Evolutionary conservation across 2,888 invertebrate genomes (phyloP).

Genomic region (Diarsia dahlii): DNA sequence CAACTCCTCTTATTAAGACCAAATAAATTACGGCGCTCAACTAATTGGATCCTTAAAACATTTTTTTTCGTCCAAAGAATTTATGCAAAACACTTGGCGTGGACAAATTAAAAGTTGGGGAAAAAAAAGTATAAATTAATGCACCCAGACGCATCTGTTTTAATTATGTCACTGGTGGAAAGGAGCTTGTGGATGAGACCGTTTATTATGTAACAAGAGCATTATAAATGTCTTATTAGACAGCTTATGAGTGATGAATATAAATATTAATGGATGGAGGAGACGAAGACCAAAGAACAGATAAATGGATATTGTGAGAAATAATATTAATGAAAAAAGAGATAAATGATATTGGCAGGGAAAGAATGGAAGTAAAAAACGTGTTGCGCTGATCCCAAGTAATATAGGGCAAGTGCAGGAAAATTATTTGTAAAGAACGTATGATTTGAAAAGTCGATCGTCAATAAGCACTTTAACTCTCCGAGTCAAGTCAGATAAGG

Average conservation of each 20-base stretch:
- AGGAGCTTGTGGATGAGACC: slow-evolving; percentile 70
- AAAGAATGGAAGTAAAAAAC: no score
- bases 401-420: no score
- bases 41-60: slow-evolving; percentile 85
- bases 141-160: slow-evolving; percentile 87
- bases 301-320: no score
- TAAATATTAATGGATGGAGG: no score
- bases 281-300: no score
- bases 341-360: no score
- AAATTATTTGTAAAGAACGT: neutral
- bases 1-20: slow-evolving; percentile 82
- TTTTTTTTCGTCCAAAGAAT: slow-evolving; percentile 82
- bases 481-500: neutral
- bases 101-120: slow-evolving; percentile 88
- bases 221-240: neutral
- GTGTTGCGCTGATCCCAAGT: no score
- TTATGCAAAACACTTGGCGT: slow-evolving; percentile 88
- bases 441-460: neutral
- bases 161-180: slow-evolving; percentile 80
- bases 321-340: no score
- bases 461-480: neutral
- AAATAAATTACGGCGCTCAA: slow-evolving; percentile 86
- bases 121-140: slow-evolving; percentile 88
- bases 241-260: no score
- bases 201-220: neutral